A percentile compares a stretch with the other conserved stretches of the same genome.
Conservation (phyloP, 2,888 invertebrate species). For the Ceraclea dissimilis region DNA sequence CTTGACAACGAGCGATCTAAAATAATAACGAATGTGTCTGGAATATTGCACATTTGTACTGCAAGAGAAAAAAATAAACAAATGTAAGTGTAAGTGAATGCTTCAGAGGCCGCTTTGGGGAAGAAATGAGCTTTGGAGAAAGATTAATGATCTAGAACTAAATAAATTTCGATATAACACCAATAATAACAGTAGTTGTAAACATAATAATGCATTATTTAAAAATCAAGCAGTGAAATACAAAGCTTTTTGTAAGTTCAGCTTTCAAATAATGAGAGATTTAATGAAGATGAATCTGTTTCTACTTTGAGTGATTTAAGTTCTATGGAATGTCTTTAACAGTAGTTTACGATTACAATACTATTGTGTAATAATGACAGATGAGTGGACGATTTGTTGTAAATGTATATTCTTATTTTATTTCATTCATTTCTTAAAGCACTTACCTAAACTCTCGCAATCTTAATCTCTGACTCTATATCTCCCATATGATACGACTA, state of each 20-base stretch:
- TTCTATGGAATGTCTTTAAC: too few relatives aligned
- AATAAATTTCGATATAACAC: background rate
- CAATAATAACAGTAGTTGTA: background rate
- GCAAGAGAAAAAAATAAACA: background rate
- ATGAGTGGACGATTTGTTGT: too few relatives aligned
- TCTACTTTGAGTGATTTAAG: background rate
- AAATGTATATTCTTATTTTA: too few relatives aligned
- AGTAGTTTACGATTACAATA: too few relatives aligned
- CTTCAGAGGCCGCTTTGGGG: background rate
- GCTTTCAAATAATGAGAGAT: background rate
- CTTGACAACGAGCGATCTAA: constrained; percentile 5
- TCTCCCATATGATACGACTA: too few relatives aligned
- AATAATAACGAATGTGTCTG: constrained; percentile 1
- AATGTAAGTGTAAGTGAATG: background rate
- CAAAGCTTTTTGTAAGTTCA: background rate
- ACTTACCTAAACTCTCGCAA: too few relatives aligned
- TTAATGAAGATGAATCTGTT: background rate
- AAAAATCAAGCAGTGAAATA: background rate
- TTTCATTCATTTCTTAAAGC: too few relatives aligned
- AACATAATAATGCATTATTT: background rate
- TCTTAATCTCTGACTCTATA: too few relatives aligned
- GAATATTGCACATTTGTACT: constrained; percentile 1
- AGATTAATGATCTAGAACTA: background rate
- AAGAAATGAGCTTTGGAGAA: background rate
- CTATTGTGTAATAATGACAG: too few relatives aligned